A percentile compares a stretch with the other conserved stretches of the same genome.
phyloP scores from a whole-genome alignment of 1,140 invertebrate genomes.

The Drosophila prosaltans region DNA sequence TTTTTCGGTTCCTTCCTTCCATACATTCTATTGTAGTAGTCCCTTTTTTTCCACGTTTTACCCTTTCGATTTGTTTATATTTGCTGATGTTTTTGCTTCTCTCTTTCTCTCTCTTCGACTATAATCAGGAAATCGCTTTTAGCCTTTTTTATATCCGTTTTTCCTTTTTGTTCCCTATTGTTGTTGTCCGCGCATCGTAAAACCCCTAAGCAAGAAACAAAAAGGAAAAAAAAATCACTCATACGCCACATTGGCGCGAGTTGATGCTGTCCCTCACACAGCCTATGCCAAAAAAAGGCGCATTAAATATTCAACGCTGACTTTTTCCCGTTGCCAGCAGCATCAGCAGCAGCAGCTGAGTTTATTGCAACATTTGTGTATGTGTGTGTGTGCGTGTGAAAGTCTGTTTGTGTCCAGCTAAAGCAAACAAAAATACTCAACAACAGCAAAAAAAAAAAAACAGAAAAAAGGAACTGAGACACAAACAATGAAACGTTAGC shows the following conservation, averaged over 20 bases:
- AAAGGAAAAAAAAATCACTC: constrained; percentile 54
- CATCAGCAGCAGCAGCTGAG: constrained; percentile 19
- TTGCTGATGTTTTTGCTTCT: constrained; percentile 21
- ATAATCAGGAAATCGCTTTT: constrained; percentile 50
- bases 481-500: constrained; percentile 6
- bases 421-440: constrained; percentile 10
- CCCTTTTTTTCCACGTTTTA: constrained; percentile 1
- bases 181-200: constrained; percentile 33
- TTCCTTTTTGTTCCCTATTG: constrained; percentile 20
- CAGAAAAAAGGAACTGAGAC: constrained; percentile 27
- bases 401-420: constrained; percentile 10
- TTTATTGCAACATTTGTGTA: constrained; percentile 2
- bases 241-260: constrained; percentile 56
- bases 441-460: background rate
- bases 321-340: constrained; percentile 25
- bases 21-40: background rate
- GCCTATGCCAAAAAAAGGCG: constrained; percentile 6
- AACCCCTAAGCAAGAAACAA: constrained; percentile 11
- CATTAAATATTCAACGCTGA: constrained; percentile 66
- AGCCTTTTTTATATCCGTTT: constrained; percentile 13
- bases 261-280: constrained; percentile 11
- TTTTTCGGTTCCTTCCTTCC: background rate
- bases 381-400: background rate
- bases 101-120: constrained; percentile 6
- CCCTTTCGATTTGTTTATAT: constrained; percentile 66